Evolutionary conservation across 2,113 vertebrate genomes (phyloP).

Genomic region (Paraplagusia blochii): DNA sequence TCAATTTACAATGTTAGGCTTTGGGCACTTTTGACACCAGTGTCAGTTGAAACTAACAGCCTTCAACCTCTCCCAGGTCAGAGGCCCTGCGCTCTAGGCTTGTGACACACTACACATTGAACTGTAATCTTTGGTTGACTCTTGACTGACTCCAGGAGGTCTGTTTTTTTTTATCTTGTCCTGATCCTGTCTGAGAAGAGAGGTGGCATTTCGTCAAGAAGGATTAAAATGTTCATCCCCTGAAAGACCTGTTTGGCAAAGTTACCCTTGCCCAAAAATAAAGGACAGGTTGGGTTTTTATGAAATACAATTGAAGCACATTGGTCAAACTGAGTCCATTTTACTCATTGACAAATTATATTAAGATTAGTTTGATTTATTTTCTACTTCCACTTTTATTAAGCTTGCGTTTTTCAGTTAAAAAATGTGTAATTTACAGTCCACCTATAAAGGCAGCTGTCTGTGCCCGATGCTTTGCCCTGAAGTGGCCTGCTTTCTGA

Average conservation of each 20-base stretch:
- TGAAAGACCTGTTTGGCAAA: conserved; percentile 37
- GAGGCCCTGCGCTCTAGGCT: no score
- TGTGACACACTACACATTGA: no score
- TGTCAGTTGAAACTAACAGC: no score
- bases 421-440: neutral
- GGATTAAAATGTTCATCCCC: conserved; percentile 64
- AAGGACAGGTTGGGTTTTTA: conserved; percentile 10
- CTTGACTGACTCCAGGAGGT: conserved; percentile 33
- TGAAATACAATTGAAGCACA: conserved; percentile 1
- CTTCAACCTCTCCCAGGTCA: no score
- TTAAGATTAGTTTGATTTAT: neutral
- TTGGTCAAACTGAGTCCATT: conserved; percentile 13
- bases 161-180: conserved; percentile 16
- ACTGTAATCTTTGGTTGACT: conserved; percentile 5
- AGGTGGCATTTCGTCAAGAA: conserved; percentile 44
- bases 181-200: conserved; percentile 42
- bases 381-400: neutral
- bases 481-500: conserved; percentile 45
- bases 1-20: no score
- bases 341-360: neutral
- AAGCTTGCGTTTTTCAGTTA: conserved; percentile 1
- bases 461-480: conserved; percentile 12
- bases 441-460: neutral
- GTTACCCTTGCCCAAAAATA: conserved; percentile 16
- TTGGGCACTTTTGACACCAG: no score